These are phyloP conservation scores for Phragmatobia fuliginosa DNA, from an alignment of 2,888 invertebrate genomes.

Conservation along the genomic window DNA sequence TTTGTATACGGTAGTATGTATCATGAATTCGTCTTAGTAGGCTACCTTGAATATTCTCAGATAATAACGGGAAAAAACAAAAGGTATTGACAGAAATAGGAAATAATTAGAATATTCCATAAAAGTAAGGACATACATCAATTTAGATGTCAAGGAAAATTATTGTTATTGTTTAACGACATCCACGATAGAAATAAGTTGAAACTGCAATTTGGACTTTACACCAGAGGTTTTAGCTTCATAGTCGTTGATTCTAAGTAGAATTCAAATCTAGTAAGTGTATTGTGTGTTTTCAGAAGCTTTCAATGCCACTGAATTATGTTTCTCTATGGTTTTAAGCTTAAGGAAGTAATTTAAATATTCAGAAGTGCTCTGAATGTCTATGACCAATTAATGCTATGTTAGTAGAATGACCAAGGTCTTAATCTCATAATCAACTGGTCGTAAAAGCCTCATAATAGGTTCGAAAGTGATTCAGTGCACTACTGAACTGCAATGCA, in stretches of 20 bases:
- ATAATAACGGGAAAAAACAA: not conserved
- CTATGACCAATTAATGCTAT: not conserved
- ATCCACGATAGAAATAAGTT: not conserved
- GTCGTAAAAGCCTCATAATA: too few species aligned
- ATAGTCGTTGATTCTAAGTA: not conserved
- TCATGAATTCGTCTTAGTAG: not conserved
- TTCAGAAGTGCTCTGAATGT: not conserved
- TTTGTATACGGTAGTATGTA: not conserved
- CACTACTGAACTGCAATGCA: too few species aligned
- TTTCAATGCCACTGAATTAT: not conserved
- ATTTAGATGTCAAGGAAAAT: conserved; percentile 12
- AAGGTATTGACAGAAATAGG: not conserved
- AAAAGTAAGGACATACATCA: conserved; percentile 12
- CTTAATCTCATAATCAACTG: not conserved
- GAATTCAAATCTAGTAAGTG: not conserved
- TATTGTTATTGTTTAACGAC: conserved; percentile 1
- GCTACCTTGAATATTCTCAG: not conserved
- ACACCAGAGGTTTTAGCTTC: not conserved
- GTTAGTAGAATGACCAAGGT: not conserved
- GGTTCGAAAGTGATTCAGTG: too few species aligned
- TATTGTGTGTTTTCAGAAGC: not conserved
- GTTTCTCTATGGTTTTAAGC: not conserved
- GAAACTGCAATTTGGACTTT: not conserved
- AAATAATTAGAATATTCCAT: conserved; percentile 13
- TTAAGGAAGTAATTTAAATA: not conserved